Percentiles rank a stretch among this genome's conserved stretches.
phyloP scores from a whole-genome alignment of 2,888 invertebrate genomes.

The Esperia sulphurella region DNA sequence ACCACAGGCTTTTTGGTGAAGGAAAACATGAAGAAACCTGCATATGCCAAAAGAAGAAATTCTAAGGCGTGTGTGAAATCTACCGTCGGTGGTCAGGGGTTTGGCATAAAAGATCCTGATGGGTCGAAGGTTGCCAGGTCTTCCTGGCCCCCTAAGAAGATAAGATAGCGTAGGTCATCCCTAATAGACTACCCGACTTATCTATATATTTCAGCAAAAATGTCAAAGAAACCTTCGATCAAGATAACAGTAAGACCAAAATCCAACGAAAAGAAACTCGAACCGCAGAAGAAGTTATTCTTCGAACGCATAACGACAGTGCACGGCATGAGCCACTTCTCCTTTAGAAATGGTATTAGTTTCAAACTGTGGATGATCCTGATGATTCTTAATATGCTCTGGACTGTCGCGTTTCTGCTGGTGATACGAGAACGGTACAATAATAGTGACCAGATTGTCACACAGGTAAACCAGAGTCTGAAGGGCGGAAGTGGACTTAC shows the following conservation, averaged over 20 bases:
- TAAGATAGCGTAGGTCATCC: too few relatives aligned
- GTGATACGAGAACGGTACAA: constrained; percentile 48
- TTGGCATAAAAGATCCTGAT: too few relatives aligned
- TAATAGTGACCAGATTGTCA: constrained; percentile 50
- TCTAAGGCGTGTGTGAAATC: too few relatives aligned
- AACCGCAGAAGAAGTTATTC: not conserved
- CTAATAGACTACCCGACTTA: too few relatives aligned
- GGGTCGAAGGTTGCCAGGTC: too few relatives aligned
- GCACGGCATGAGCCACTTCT: constrained; percentile 45
- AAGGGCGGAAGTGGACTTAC: too few relatives aligned
- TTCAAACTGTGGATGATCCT: constrained; percentile 34
- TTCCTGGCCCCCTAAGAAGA: too few relatives aligned
- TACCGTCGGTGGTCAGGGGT: too few relatives aligned
- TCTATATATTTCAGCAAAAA: too few relatives aligned
- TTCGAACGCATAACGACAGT: constrained; percentile 40
- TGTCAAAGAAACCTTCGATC: not conserved
- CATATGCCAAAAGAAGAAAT: too few relatives aligned
- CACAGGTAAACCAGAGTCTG: constrained; percentile 47
- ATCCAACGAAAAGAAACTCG: not conserved
- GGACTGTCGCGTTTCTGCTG: constrained; percentile 39
- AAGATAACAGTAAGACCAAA: not conserved
- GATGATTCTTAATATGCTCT: constrained; percentile 30
- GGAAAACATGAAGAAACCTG: too few relatives aligned
- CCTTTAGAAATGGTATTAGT: constrained; percentile 24
- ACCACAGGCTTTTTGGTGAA: too few relatives aligned